Conservation (phyloP, 1,140 invertebrate genomes). For the Dendrolimus punctatus region DNA sequence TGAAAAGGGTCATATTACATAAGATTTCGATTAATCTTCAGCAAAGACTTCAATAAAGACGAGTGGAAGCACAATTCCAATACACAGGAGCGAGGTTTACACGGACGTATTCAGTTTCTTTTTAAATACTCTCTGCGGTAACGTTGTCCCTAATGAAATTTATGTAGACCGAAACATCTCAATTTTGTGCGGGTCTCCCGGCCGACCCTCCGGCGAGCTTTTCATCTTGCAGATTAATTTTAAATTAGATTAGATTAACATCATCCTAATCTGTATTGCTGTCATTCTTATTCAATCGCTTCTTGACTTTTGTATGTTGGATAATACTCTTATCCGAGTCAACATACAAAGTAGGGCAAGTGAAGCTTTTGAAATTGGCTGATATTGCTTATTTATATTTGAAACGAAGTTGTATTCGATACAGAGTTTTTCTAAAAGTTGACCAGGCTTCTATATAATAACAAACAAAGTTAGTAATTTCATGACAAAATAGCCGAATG, state of each 20-base stretch:
- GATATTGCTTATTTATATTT: no score
- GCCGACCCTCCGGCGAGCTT: constrained; percentile 26
- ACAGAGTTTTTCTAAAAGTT: no score
- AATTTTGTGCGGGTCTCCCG: constrained; percentile 22
- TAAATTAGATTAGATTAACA: constrained; percentile 49
- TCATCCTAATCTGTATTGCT: constrained; percentile 29
- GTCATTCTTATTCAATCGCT: constrained; percentile 28
- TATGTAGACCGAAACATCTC: constrained; percentile 35
- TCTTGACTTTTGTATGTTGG: constrained; percentile 11
- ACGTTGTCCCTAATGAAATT: constrained; percentile 38
- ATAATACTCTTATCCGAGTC: no score
- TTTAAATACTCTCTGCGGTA: constrained; percentile 28
- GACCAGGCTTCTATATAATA: no score
- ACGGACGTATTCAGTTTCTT: constrained; percentile 10
- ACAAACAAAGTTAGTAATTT: no score
- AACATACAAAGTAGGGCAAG: no score
- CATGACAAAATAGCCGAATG: no score
- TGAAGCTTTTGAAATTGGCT: no score
- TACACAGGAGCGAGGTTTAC: constrained; percentile 5
- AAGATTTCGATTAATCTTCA: no score
- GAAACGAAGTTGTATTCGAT: no score
- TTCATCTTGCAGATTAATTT: constrained; percentile 53
- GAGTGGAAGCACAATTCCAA: constrained; percentile 5
- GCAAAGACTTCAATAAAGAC: not conserved
- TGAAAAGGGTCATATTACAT: no score